Evolutionary conservation across 2,797 vertebrate species (phyloP), one percentile per base, ranked within the genome.

Genomic region (Cyclopterus lumpus): DNA sequence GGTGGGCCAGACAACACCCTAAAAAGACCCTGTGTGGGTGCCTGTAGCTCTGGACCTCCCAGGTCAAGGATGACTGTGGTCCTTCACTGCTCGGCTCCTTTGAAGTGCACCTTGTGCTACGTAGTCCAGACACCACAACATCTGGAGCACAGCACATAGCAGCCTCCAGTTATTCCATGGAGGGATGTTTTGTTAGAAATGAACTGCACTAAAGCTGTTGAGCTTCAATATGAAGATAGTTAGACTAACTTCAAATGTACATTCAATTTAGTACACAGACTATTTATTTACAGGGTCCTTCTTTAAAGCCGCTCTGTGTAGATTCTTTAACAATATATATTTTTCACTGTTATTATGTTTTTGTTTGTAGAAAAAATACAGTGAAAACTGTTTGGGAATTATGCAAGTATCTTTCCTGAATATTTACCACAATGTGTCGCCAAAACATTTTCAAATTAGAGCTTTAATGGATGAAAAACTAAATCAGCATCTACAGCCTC

Each of bases 21-120:
- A 5, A 76, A 73, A 68, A 49, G 68, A 60, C 78, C 55, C 66
- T 67, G 12, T 1, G 79, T 64, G 82, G 91, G 80, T 2, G 28
- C 65, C 75, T 36, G 84, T 61, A 80, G 73, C 74, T 54, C 71
- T 3, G 14, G 80, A 32, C 51, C 59, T 44, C 86, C 72, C 79
- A 78, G 81, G 83, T 71, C 91, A 20, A 91, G 85, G 88, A 91
- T 93, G 87, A 93, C 93, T 48, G 93, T 95, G 88, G 95, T 95
- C 86, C 81, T 95, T 61, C 87, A 90, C 84, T 92, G 92, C 83
- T 95, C 94, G 0, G 87, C 91, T 69, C 90, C 86, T 60, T 77
- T 90, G 79, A 93, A 92, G 65, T 94, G 94, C 87, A 95, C 94
- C 68, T 78, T 95, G 81, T 95, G 93, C 85, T 95, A 95, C 3